These are phyloP conservation scores for Cyanoliseus patagonus DNA, from an alignment of 2,113 vertebrate genomes.

Conservation along the genomic window DNA sequence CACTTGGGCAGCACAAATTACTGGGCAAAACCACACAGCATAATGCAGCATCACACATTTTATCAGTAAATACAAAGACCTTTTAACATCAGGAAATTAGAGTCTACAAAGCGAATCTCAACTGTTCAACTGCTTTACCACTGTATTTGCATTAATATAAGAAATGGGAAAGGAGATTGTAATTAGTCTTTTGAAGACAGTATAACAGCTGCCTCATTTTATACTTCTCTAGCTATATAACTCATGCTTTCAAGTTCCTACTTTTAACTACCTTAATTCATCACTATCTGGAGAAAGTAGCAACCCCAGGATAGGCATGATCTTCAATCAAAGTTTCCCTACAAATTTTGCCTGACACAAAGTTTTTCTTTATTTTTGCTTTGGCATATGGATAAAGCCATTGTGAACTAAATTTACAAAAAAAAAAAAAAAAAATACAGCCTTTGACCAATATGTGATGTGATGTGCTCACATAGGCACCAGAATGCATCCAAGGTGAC, in stretches of 20 bases:
- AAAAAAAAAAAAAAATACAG: background rate
- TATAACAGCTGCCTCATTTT: background rate
- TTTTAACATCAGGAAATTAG: constrained; percentile 1
- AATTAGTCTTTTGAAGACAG: background rate
- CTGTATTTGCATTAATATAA: background rate
- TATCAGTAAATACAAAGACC: background rate
- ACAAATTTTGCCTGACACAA: background rate
- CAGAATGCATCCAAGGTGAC: background rate
- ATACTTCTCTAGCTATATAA: background rate
- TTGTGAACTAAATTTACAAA: background rate
- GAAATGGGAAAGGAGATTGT: background rate
- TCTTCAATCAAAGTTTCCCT: background rate
- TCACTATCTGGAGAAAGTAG: background rate
- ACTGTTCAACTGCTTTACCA: background rate
- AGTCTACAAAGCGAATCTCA: background rate
- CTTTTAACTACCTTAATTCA: background rate
- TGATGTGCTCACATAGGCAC: background rate
- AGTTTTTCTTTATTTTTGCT: background rate
- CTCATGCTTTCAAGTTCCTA: background rate
- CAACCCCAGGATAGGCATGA: background rate
- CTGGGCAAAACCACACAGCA: background rate
- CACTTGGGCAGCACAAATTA: background rate
- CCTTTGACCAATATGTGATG: background rate
- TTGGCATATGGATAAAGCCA: background rate
- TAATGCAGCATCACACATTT: accelerated